Evolutionary conservation across 2,888 invertebrate genomes (phyloP), one percentile per base, ranked within the genome.

Genomic region (Tipula helvola): DNA sequence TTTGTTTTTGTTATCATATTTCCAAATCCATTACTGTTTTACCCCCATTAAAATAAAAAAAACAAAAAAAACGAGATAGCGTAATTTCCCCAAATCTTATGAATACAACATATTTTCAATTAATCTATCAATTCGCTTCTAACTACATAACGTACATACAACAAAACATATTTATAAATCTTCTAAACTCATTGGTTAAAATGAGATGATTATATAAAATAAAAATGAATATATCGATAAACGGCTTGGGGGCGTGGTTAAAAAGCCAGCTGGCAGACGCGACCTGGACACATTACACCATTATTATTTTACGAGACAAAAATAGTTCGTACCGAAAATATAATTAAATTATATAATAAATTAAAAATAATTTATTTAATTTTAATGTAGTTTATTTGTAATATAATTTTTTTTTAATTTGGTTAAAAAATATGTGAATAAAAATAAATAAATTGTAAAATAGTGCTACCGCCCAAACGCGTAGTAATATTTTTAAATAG

Each of bases 211-310:
- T 10, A 71, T 71, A 71, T 71, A 71, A 18, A 28, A 10, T 28
- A 28, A 71, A 28, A 71, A 71, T 28, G 71, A 28, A 71, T 71
- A 84, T 41, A 84, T 84, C 84, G 39, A 84, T 84, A 84, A 86
- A 44, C 83, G 84, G 87, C 86, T 87, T 87, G 86, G 87, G 92
- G 93, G 93, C 92, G 93, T 93, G 92, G 93, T 92, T 88, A 90
- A 90, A 90, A 90, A 90, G 92, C 92, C 93, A 93, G 93, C 93
- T 93, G 93, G 93, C 93, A 93, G 93, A 93, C 93, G 93, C 92
- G 91, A 91, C 92, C 91, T 90, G 90, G 90, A 90, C 91, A 90
- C 89, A 90, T 89, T 88, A 88, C 87, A 83, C 42, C 85, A 88
- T 88, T 90, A 88, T 89, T 91, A 90, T 91, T 91, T 91, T 91